Evolutionary conservation across 2,888 invertebrate species (phyloP).

Genomic region (Cylloceria caligata): DNA sequence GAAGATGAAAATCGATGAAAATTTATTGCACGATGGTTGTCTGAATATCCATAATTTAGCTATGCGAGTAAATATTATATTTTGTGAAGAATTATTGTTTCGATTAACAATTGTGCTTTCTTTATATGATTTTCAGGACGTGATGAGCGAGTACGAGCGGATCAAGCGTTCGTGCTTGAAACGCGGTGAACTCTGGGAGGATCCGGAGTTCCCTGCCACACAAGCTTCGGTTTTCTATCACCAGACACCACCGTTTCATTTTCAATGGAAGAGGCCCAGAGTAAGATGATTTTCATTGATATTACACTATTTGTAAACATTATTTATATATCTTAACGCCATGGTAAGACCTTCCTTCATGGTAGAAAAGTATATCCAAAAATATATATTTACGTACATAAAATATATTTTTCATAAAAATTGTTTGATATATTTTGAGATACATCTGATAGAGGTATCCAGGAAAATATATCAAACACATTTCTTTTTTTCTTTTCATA

Average conservation of each 20-base stretch:
- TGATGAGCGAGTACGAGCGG: constrained; percentile 93
- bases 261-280: constrained; percentile 95
- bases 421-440: too few species aligned
- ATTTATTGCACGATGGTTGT: background rate
- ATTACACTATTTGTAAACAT: background rate
- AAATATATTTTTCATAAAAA: too few species aligned
- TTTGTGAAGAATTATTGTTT: constrained; percentile 4
- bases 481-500: too few species aligned
- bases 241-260: constrained; percentile 97
- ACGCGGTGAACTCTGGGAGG: constrained; percentile 94
- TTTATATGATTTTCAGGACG: constrained; percentile 81
- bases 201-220: constrained; percentile 95
- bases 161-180: constrained; percentile 92
- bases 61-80: background rate
- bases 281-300: constrained; percentile 84
- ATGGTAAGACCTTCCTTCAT: too few species aligned
- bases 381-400: too few species aligned
- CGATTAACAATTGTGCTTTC: constrained; percentile 4
- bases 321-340: too few species aligned
- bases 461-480: too few species aligned
- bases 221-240: constrained; percentile 96
- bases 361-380: too few species aligned
- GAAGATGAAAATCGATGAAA: constrained; percentile 17
- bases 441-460: too few species aligned
- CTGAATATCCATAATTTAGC: background rate